Evolutionary conservation across 2,888 invertebrate genomes (phyloP).

Genomic region (Ischnus inquisitorius): DNA sequence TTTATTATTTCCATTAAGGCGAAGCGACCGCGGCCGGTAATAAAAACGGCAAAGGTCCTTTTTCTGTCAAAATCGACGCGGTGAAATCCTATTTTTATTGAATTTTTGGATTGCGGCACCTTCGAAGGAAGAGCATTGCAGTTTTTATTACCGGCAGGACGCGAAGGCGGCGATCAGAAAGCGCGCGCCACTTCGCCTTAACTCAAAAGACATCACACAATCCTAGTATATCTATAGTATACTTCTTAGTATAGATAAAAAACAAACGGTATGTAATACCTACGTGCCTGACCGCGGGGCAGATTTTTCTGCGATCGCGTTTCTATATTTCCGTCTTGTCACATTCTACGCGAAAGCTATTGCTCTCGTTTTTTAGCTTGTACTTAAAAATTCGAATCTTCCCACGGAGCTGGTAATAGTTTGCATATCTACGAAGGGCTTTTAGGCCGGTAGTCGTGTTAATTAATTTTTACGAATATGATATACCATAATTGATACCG

Average conservation of each 20-base stretch:
- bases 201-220: slow-evolving; percentile 43
- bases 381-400: slow-evolving; percentile 54
- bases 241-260: neutral
- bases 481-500: slow-evolving; percentile 24
- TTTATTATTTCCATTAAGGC: slow-evolving; percentile 17
- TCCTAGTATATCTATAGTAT: slow-evolving; percentile 11
- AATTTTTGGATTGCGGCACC: too few species aligned
- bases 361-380: slow-evolving; percentile 30
- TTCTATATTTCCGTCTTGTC: slow-evolving; percentile 20
- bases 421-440: slow-evolving; percentile 41
- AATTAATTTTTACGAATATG: slow-evolving; percentile 61
- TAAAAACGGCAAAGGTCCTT: too few species aligned
- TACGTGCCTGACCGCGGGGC: neutral
- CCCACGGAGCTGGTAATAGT: slow-evolving; percentile 28
- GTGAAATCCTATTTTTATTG: too few species aligned
- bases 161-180: too few species aligned
- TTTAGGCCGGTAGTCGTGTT: slow-evolving; percentile 54
- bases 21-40: too few species aligned
- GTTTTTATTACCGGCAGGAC: too few species aligned
- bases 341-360: slow-evolving; percentile 54
- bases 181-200: too few species aligned
- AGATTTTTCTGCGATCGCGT: neutral
- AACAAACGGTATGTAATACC: slow-evolving; percentile 14
- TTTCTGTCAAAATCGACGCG: too few species aligned
- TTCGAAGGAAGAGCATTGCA: too few species aligned